phyloP scores from a whole-genome alignment of 2,113 vertebrate genomes.

The Okapia johnstoni region DNA sequence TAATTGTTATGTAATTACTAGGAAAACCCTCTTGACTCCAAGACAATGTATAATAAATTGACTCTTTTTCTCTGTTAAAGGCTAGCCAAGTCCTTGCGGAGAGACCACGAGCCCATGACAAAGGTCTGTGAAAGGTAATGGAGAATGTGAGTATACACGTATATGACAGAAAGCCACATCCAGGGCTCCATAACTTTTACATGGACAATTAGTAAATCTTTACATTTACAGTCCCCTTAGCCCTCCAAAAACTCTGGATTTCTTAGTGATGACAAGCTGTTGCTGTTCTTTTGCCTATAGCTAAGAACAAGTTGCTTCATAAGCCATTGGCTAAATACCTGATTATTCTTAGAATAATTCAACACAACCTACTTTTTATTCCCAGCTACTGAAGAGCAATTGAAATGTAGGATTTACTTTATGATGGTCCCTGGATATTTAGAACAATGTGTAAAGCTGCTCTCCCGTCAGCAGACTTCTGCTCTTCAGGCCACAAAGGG shows the following conservation, averaged over 20 bases:
- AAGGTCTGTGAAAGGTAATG: neutral
- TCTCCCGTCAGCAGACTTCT: constrained; percentile 3
- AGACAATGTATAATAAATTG: neutral
- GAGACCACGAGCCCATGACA: neutral
- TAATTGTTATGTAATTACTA: neutral
- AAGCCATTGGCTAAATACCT: neutral
- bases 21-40: neutral
- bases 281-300: neutral
- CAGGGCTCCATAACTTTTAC: neutral
- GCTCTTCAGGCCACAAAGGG: neutral
- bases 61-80: neutral
- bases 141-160: neutral
- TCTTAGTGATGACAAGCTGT: neutral
- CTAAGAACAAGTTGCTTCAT: neutral
- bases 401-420: neutral
- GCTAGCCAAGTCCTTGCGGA: neutral
- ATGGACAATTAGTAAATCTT: neutral
- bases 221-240: neutral
- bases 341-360: neutral
- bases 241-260: neutral
- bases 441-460: neutral
- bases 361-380: neutral
- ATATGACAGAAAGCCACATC: neutral
- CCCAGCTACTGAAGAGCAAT: neutral
- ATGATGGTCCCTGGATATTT: neutral